Conservation (phyloP, 2,888 invertebrate genomes). For the Megamerina dolium region DNA sequence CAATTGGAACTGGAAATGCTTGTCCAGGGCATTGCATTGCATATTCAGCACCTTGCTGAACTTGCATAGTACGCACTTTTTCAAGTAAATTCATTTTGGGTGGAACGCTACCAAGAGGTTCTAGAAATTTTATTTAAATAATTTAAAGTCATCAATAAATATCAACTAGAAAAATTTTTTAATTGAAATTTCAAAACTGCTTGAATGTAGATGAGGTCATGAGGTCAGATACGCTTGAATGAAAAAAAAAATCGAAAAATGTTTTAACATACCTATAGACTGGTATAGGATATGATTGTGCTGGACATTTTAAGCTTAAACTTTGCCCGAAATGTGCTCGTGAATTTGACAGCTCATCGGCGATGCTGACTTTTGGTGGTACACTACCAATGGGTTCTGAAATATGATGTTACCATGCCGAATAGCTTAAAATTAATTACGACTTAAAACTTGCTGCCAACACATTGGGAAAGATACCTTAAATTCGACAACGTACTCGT, state of each 20-base stretch:
- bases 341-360: conserved; percentile 43
- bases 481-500: no score
- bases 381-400: conserved; percentile 56
- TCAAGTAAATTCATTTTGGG: conserved; percentile 67
- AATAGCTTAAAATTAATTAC: not conserved
- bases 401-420: conserved; percentile 9
- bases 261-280: conserved; percentile 62
- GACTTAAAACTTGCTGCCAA: not conserved
- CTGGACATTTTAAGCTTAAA: conserved; percentile 65
- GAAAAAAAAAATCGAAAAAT: not conserved
- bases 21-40: conserved; percentile 70
- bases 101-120: conserved; percentile 53
- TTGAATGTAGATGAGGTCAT: conserved; percentile 33
- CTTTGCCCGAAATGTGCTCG: conserved; percentile 38
- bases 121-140: conserved; percentile 27
- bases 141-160: not conserved
- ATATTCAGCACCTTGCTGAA: conserved; percentile 51
- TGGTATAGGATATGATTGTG: conserved; percentile 70
- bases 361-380: conserved; percentile 58
- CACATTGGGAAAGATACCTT: conserved; percentile 10
- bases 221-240: not conserved
- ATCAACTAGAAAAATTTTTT: not conserved
- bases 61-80: conserved; percentile 54
- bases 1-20: conserved; percentile 61
- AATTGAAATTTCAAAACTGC: conserved; percentile 14